A percentile compares a stretch with the other conserved stretches of the same genome.
Conservation (phyloP, 1,140 invertebrate species). For the Pachypeltis micranthus region DNA sequence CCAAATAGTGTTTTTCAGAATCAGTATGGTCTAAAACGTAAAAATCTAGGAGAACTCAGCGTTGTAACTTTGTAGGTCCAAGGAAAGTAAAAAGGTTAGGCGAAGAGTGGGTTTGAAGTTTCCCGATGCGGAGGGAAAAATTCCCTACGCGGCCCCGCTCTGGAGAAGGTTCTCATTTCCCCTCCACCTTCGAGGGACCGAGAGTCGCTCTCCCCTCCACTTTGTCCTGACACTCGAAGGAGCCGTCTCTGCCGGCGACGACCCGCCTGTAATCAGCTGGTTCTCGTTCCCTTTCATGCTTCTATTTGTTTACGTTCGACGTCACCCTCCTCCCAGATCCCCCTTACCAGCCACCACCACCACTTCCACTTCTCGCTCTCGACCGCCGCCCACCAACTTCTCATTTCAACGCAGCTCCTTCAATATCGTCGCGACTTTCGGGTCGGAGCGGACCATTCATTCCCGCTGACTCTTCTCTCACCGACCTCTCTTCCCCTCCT, state of each 20-base stretch:
- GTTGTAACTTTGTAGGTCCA: no score
- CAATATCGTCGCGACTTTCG: no score
- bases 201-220: not conserved
- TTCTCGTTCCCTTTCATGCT: not conserved
- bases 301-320: not conserved
- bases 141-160: no score
- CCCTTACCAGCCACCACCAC: conserved; percentile 12
- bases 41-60: no score
- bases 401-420: no score
- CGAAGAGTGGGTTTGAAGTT: no score
- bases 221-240: not conserved
- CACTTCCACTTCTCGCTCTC: not conserved
- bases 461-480: not conserved
- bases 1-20: no score
- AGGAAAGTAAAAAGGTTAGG: no score
- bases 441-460: not conserved
- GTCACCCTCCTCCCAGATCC: conserved; percentile 1
- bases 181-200: no score
- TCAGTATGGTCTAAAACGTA: no score
- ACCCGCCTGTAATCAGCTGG: conserved; percentile 14
- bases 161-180: no score
- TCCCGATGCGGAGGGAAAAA: no score
- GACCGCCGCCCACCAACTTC: not conserved
- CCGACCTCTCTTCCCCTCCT: not conserved
- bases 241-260: conserved; percentile 1